Conservation (phyloP, 1,140 invertebrate species). For the Heliconius nattereri region DNA sequence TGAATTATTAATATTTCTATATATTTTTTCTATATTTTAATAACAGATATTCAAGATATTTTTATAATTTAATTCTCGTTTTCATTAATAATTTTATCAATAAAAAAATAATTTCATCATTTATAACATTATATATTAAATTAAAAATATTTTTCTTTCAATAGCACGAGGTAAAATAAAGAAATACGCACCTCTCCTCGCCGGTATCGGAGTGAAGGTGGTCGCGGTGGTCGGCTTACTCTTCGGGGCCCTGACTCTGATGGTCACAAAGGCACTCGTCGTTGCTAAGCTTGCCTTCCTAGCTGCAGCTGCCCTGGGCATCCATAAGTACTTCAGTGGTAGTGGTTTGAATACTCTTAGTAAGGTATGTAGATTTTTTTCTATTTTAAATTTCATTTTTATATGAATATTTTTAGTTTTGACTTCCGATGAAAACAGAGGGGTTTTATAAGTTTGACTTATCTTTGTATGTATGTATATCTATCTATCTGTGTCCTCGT, state of each 20-base stretch:
- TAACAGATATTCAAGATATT: too few species aligned
- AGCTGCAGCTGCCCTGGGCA: slow-evolving; percentile 84
- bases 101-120: too few species aligned
- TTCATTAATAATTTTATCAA: too few species aligned
- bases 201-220: slow-evolving; percentile 85
- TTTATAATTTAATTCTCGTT: too few species aligned
- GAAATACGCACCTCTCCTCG: slow-evolving; percentile 85
- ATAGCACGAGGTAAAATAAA: slow-evolving; percentile 88
- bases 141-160: not conserved
- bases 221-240: slow-evolving; percentile 86
- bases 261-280: slow-evolving; percentile 88
- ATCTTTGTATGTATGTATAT: too few species aligned
- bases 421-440: too few species aligned
- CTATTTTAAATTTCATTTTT: too few species aligned
- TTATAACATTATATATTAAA: slow-evolving; percentile 73
- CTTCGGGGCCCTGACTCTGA: slow-evolving; percentile 85
- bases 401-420: too few species aligned
- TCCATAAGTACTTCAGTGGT: slow-evolving; percentile 85
- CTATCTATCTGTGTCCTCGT: too few species aligned
- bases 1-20: too few species aligned
- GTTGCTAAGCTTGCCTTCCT: slow-evolving; percentile 89
- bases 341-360: slow-evolving; percentile 70
- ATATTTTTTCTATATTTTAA: too few species aligned
- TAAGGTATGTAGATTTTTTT: slow-evolving; percentile 52
- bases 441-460: too few species aligned